These are phyloP conservation scores for Drosophila paramelanica DNA, from an alignment of 2,888 invertebrate species.

Conservation along the genomic window DNA sequence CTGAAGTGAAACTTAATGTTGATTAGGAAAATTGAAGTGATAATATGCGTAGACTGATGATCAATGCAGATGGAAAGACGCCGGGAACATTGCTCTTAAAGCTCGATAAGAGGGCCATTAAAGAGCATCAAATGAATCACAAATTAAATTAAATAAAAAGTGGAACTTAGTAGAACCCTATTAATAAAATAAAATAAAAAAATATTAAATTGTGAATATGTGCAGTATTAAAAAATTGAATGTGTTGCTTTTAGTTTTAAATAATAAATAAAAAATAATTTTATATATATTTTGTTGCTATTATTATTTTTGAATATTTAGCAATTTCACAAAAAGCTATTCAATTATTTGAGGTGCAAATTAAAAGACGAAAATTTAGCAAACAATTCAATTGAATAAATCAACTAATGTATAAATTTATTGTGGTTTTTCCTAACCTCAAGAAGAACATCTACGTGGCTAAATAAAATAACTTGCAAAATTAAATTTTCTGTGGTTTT, in stretches of 20 bases:
- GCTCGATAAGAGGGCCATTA: neutral
- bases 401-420: slow-evolving; percentile 13
- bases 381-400: neutral
- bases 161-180: neutral
- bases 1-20: slow-evolving; percentile 61
- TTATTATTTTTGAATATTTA: no score
- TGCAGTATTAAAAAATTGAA: no score
- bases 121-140: neutral
- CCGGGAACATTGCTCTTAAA: slow-evolving; percentile 1
- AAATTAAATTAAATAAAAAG: neutral
- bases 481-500: slow-evolving; percentile 22
- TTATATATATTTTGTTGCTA: no score
- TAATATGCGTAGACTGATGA: slow-evolving; percentile 35
- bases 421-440: slow-evolving; percentile 5
- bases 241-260: no score
- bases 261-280: no score
- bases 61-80: neutral
- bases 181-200: no score
- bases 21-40: slow-evolving; percentile 69
- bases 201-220: no score
- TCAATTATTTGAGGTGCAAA: neutral
- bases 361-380: neutral
- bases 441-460: neutral
- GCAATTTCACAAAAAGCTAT: neutral
- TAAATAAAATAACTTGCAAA: neutral